A percentile compares a stretch with the other conserved stretches of the same genome.
Conservation (phyloP, 2,888 invertebrate genomes). For the Leptura quadrifasciata region DNA sequence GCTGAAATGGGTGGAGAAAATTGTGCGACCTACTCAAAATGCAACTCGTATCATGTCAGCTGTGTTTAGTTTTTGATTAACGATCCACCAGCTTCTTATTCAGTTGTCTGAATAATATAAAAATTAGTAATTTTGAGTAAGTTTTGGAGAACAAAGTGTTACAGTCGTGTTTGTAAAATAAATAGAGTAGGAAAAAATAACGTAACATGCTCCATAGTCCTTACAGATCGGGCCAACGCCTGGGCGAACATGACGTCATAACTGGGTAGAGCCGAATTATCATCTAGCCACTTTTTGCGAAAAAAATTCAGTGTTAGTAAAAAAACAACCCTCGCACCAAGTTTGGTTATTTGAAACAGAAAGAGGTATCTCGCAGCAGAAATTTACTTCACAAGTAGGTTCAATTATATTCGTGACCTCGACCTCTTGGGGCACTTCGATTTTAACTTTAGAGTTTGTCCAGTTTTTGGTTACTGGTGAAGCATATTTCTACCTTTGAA, state of each 20-base stretch:
- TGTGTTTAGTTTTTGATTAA: neutral
- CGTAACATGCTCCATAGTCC: constrained; percentile 66
- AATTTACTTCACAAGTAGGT: neutral
- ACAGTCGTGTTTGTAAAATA: constrained; percentile 12
- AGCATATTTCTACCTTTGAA: constrained; percentile 11
- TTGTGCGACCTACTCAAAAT: constrained; percentile 42
- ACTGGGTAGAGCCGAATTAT: constrained; percentile 81
- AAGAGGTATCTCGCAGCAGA: neutral
- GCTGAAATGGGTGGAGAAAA: neutral
- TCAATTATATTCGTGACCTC: neutral
- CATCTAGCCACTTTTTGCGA: constrained; percentile 80
- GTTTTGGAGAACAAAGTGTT: constrained; percentile 27
- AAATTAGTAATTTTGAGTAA: constrained; percentile 41
- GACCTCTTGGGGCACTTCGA: constrained; percentile 5
- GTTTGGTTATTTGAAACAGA: constrained; percentile 31
- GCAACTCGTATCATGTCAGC: neutral
- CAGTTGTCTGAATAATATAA: constrained; percentile 8
- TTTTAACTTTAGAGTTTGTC: too few species aligned
- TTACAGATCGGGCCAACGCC: constrained; percentile 84
- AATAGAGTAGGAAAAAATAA: constrained; percentile 38
- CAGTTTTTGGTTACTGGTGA: constrained; percentile 13
- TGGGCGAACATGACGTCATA: constrained; percentile 83
- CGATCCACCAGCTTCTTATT: neutral
- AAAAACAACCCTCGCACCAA: constrained; percentile 51
- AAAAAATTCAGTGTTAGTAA: constrained; percentile 57